Evolutionary conservation across 2,888 invertebrate genomes (phyloP).

Genomic region (Pyrrhosoma nymphula): DNA sequence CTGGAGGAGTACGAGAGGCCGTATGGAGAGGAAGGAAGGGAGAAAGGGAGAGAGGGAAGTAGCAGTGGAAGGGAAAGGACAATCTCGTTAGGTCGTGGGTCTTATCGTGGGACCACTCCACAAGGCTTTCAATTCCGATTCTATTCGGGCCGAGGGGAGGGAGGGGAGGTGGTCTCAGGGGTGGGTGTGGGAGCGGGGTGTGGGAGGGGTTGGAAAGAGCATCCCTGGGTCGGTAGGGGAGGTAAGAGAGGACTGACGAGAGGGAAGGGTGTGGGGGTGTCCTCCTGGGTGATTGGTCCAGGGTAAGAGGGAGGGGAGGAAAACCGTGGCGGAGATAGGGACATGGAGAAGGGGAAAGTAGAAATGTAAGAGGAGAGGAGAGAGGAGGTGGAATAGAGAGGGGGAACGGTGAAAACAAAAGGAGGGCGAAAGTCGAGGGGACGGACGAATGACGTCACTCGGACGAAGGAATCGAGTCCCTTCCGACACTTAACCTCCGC

Average conservation of each 20-base stretch:
- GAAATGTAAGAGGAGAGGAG: neutral
- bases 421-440: neutral
- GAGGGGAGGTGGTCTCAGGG: neutral
- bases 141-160: slow-evolving; percentile 31
- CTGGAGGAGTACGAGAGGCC: neutral
- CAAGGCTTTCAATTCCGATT: slow-evolving; percentile 66
- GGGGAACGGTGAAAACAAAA: neutral
- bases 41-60: slow-evolving; percentile 17
- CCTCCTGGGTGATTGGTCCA: neutral
- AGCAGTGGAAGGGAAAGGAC: slow-evolving; percentile 24
- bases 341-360: neutral
- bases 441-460: neutral
- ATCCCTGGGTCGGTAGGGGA: neutral
- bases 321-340: neutral
- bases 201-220: neutral
- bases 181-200: neutral
- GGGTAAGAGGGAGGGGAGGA: slow-evolving; percentile 7
- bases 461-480: neutral
- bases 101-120: slow-evolving; percentile 64
- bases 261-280: neutral
- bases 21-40: neutral
- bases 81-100: slow-evolving; percentile 62
- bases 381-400: too few relatives aligned
- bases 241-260: neutral
- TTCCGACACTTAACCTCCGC: neutral